Conservation (phyloP, 2,888 invertebrate species). For the Microplitis deprimator region DNA sequence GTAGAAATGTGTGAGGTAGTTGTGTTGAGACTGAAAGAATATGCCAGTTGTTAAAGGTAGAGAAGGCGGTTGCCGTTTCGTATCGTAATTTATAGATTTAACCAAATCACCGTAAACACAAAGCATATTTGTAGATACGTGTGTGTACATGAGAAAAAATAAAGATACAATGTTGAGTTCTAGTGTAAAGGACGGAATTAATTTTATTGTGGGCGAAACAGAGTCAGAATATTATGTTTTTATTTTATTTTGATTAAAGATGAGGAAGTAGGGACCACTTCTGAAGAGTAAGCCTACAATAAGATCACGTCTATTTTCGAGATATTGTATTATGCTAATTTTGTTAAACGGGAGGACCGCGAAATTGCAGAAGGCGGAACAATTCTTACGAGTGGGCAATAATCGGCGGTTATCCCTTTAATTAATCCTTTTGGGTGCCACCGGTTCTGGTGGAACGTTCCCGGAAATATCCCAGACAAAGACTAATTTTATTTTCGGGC, state of each 20-base stretch:
- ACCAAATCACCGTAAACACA: slow-evolving; percentile 54
- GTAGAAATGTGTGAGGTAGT: neutral
- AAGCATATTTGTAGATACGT: neutral
- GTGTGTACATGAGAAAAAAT: neutral
- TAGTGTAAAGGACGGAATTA: slow-evolving; percentile 12
- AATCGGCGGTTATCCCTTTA: neutral
- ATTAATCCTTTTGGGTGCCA: neutral
- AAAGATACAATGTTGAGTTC: neutral
- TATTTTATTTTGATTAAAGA: too few species aligned
- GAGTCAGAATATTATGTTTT: too few species aligned
- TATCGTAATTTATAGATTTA: slow-evolving; percentile 67
- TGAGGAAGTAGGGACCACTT: too few species aligned
- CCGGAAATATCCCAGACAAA: neutral
- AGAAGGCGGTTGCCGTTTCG: slow-evolving; percentile 55
- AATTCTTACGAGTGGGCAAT: neutral
- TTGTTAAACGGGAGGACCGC: slow-evolving; percentile 21
- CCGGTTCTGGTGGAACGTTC: neutral
- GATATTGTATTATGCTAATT: slow-evolving; percentile 22
- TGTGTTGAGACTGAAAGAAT: neutral
- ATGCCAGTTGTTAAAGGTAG: slow-evolving; percentile 39
- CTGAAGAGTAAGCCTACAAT: too few species aligned
- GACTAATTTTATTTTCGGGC: neutral
- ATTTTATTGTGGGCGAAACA: neutral
- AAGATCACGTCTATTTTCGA: slow-evolving; percentile 5
- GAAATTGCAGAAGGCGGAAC: neutral